Base-by-base conservation (phyloP, 2,113 vertebrate genomes). In the Oreochromis tanganicae region DNA sequence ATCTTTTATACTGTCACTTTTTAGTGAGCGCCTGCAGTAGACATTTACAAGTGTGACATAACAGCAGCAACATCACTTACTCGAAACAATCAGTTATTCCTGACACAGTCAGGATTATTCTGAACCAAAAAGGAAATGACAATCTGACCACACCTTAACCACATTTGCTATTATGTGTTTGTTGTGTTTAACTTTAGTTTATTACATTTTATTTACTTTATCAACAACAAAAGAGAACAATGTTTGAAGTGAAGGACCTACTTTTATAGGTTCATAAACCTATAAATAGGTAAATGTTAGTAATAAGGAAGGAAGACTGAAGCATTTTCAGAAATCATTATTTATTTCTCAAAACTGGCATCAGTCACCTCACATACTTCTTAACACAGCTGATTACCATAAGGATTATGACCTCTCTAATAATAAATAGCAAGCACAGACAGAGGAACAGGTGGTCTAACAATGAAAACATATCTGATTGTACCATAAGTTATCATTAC, bases 11-110 rank as follows among this genome's bases (percentile, higher is more conserved):
- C 57, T 61, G 3, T 61, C 0, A 61, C 57, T 61, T 19, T 61
- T 61, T 34, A 61, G 16, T 61, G 57, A 34, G 57, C 19, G 29
- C 57, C 57, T 61, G 57, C 9, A 61, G 9, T 61, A 3, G 57
- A 61, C 29, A 61, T 10, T 61, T 61, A 6, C 57, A 61, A 61
- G 16, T 61, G 57, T 61, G 57, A 16, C 29, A 61, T 61, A 6
- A 61, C 9, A 61, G 16, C 29, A 61, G 57, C 16, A 0, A 61
- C 57, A 0, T 1, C 29, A 61, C 57, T 4, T 61, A 61, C 57
- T 34, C 57, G 19, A 61, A 61, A 61, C 57, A 61, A 61, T 61
- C 29, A 61, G 34, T 6, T 19, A 61, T 61, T 34, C 2, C 57
- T 0, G 29, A 4, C 57, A 1, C 27, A 61, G 14, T 61, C 57